Evolutionary conservation across 2,888 invertebrate species (phyloP).

Genomic region (Aelia acuminata): DNA sequence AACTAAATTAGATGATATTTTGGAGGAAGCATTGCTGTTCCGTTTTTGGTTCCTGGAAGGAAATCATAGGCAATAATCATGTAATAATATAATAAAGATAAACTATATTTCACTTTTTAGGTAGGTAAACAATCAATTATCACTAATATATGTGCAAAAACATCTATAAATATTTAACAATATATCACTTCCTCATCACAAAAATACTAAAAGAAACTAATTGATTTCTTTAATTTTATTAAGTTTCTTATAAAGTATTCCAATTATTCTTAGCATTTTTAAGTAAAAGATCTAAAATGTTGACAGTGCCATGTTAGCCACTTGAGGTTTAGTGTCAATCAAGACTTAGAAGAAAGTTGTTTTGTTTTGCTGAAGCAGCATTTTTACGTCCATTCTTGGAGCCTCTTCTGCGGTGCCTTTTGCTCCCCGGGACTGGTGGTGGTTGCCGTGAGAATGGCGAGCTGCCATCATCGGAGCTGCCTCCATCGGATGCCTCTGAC

Average conservation of each 20-base stretch:
- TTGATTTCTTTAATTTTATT: conserved; percentile 19
- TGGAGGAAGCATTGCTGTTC: background rate
- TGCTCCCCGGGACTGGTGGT: conserved; percentile 63
- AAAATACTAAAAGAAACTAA: background rate
- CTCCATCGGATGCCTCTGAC: conserved; percentile 66
- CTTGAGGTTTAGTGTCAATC: background rate
- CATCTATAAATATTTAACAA: conserved; percentile 49
- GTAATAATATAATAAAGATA: background rate
- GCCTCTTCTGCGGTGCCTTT: conserved; percentile 66
- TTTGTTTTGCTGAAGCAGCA: conserved; percentile 66
- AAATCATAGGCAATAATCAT: background rate
- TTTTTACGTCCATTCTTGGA: conserved; percentile 67
- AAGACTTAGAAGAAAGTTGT: conserved; percentile 53
- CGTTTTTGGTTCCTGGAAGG: background rate
- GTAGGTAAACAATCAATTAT: background rate
- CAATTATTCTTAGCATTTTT: background rate
- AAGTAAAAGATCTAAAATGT: conserved; percentile 30
- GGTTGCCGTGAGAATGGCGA: background rate
- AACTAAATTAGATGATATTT: background rate
- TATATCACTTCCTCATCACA: background rate
- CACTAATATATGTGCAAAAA: conserved; percentile 34
- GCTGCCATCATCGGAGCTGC: conserved; percentile 65
- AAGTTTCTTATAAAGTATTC: background rate
- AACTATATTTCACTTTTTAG: background rate
- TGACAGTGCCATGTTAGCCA: background rate